phyloP scores from a whole-genome alignment of 2,888 invertebrate species.

The Drosophila pseudotakahashii region DNA sequence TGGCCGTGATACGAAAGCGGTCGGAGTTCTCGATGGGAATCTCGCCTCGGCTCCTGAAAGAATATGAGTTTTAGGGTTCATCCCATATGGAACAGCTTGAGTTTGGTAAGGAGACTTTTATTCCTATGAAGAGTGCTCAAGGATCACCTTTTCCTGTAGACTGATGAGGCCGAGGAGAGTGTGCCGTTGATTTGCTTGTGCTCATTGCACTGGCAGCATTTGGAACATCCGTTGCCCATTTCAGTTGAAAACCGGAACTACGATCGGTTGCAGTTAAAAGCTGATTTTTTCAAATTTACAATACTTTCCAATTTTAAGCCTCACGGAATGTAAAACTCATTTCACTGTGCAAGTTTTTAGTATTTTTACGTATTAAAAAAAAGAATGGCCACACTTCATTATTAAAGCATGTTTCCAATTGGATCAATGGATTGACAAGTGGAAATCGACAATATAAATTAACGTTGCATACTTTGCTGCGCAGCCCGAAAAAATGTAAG shows the following conservation, averaged over 20 bases:
- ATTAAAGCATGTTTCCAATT: no score
- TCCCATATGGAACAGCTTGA: not conserved
- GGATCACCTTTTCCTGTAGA: slow-evolving; percentile 84
- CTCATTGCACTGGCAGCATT: slow-evolving; percentile 84
- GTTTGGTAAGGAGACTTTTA: not conserved
- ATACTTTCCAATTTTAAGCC: slow-evolving; percentile 12
- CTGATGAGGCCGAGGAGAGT: slow-evolving; percentile 83
- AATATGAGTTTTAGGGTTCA: not conserved
- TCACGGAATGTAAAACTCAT: slow-evolving; percentile 15
- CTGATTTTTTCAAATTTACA: not conserved
- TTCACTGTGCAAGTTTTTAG: slow-evolving; percentile 4
- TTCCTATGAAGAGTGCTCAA: not conserved
- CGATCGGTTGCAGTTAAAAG: not conserved
- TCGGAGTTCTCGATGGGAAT: slow-evolving; percentile 88
- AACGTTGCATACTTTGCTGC: no score
- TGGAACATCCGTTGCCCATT: slow-evolving; percentile 85
- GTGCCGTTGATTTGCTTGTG: slow-evolving; percentile 82
- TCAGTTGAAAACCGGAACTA: slow-evolving; percentile 5
- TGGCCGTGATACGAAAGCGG: slow-evolving; percentile 86
- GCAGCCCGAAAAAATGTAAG: no score
- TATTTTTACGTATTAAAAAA: no score
- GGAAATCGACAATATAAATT: no score
- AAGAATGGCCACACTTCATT: no score
- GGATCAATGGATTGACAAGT: no score
- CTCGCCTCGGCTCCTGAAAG: slow-evolving; percentile 86